Base-by-base conservation (phyloP, 2,797 vertebrate species). In the Helicolenus hilgendorfi region DNA sequence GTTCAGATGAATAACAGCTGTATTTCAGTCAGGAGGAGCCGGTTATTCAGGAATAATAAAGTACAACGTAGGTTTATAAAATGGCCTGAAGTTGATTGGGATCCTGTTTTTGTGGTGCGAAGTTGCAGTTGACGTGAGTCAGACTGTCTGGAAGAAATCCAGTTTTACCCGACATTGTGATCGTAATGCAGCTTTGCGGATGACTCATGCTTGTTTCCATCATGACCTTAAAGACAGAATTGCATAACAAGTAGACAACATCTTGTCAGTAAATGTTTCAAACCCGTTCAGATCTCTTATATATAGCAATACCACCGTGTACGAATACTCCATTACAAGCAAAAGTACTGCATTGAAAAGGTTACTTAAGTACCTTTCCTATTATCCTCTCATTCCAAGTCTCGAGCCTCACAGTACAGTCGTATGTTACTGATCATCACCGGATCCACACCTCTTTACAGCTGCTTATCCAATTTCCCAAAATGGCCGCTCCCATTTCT, bases 381-480 rank as follows among this genome's bases (percentile, higher is more conserved):
- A n/a, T 49, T 10, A 35, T 70, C 72, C 36, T 67, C 10, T 38
- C 53, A 14, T 14, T 29, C 3, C 0, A 18, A 29, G 26, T 36
- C 26, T 24, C 27, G 20, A 56, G 14, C 31, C 67, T n/a, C 49
- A 53, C 49, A 53, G 4, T 3, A 6, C 59, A 13, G 26, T 24
- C 38, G 7, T 79, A 53, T 78, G 73, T 76, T 31, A 2, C 73
- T 33, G 31, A 85, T 84, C 80, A 83, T 80, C 77, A 38, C 53
- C 3, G 56, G 75, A 91, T 85, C 78, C 69, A 82, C 78, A 85
- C 83, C 84, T 82, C 71, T 0, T 45, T 84, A 92, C 96, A 96
- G 92, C 94, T 96, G 95, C 90, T 95, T 58, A 77, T 90, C 89
- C 84, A 63, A 86, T 93, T 91, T 90, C 84, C 90, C 83, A 92